Percentiles rank a stretch among this genome's conserved stretches.
These are phyloP conservation scores for human (Homo sapiens) DNA, from an alignment of 2,113 vertebrate species.

Conservation along the genomic window DNA sequence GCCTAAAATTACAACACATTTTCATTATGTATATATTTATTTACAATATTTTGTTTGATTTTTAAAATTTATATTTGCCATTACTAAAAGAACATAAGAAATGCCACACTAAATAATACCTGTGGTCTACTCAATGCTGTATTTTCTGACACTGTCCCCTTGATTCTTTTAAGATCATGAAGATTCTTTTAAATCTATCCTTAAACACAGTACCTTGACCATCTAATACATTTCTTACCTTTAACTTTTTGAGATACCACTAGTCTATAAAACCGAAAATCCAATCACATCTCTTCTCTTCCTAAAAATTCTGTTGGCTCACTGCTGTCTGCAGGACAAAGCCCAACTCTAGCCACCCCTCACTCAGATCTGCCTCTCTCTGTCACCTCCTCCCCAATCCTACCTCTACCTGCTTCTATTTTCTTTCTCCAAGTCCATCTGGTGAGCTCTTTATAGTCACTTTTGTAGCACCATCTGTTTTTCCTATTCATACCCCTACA, in stretches of 20 bases:
- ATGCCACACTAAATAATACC: background rate
- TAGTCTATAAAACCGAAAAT: background rate
- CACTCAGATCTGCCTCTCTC: background rate
- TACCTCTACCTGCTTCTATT: background rate
- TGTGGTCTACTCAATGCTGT: background rate
- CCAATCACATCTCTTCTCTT: background rate
- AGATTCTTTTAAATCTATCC: background rate
- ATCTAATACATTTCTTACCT: background rate
- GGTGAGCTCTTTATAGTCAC: background rate
- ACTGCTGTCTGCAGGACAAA: accelerated
- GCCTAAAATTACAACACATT: background rate
- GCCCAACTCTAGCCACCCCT: accelerated
- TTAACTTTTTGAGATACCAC: background rate
- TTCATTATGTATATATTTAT: background rate
- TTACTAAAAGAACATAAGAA: background rate
- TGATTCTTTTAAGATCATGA: background rate
- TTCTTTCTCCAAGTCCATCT: background rate
- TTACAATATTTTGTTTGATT: background rate
- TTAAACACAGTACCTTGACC: background rate
- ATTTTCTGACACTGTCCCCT: background rate
- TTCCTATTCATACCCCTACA: background rate
- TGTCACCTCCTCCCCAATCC: too few species aligned
- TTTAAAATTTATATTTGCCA: background rate
- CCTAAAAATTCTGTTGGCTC: background rate
- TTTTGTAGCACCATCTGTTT: background rate